Conservation (phyloP, 2,888 invertebrate genomes). For the Lamellibrachia columna region DNA sequence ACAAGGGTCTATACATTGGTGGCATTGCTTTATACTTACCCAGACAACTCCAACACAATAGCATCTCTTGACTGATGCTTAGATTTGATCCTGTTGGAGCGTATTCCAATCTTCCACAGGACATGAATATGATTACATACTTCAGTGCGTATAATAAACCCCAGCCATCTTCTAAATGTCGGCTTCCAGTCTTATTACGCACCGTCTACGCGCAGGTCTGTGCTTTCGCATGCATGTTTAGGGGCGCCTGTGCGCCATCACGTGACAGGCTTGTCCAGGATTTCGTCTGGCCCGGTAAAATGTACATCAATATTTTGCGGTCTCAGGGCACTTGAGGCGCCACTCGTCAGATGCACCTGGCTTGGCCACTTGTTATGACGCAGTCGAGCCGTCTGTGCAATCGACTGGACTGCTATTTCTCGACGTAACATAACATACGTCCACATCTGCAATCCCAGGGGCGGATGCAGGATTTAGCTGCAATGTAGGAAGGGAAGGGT, state of each 20-base stretch:
- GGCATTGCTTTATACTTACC: constrained; percentile 3
- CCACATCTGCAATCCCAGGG: neutral
- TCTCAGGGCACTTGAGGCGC: neutral
- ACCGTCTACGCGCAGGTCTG: constrained; percentile 10
- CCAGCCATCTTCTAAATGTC: constrained; percentile 16
- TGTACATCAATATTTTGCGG: constrained; percentile 2
- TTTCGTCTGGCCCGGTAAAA: constrained; percentile 7
- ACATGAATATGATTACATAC: constrained; percentile 16
- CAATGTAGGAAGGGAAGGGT: neutral
- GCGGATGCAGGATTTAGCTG: neutral
- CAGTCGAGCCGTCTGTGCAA: constrained; percentile 16
- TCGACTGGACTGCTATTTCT: constrained; percentile 10
- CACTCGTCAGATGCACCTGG: constrained; percentile 3
- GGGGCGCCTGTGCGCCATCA: neutral
- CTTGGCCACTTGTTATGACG: constrained; percentile 12
- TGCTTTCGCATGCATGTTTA: neutral
- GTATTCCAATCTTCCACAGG: constrained; percentile 12
- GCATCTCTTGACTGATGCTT: constrained; percentile 16
- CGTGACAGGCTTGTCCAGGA: neutral
- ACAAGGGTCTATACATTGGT: neutral
- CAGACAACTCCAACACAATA: constrained; percentile 16
- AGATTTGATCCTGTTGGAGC: constrained; percentile 6
- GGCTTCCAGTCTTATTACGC: constrained; percentile 6
- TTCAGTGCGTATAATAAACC: constrained; percentile 10
- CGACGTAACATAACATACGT: constrained; percentile 9